Percentiles rank a stretch among this genome's conserved stretches.
Conservation (phyloP, 2,888 invertebrate species). For the Heliconius erato region DNA sequence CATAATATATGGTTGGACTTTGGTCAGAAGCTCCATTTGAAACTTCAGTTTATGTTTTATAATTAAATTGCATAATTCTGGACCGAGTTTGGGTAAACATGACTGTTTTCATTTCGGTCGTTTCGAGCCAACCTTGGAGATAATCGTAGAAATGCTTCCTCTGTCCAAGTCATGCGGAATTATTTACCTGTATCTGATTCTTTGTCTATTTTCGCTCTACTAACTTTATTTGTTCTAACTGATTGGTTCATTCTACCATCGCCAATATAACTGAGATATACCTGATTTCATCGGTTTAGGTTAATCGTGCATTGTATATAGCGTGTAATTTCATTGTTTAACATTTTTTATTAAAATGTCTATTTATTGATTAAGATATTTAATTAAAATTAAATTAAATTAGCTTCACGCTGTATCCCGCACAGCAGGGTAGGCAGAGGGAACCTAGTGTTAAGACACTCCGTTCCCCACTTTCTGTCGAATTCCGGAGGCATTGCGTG, state of each 20-base stretch:
- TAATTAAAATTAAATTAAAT: too few relatives aligned
- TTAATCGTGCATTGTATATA: conserved; percentile 55
- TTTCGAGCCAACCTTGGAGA: conserved; percentile 64
- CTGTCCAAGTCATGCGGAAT: conserved; percentile 72
- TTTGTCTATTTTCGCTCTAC: conserved; percentile 83
- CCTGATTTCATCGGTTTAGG: conserved; percentile 72
- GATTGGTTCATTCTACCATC: conserved; percentile 80
- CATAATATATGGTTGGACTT: background rate
- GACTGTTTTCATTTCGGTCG: conserved; percentile 61
- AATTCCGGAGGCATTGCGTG: too few relatives aligned
- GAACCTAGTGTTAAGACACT: too few relatives aligned
- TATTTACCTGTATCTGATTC: conserved; percentile 82
- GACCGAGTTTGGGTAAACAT: conserved; percentile 59
- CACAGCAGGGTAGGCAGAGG: too few relatives aligned
- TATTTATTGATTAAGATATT: background rate
- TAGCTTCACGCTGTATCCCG: too few relatives aligned
- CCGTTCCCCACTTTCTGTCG: too few relatives aligned
- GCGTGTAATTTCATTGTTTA: background rate
- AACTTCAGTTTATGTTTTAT: conserved; percentile 47
- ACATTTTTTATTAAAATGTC: background rate
- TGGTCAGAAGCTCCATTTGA: conserved; percentile 24
- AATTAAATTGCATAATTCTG: conserved; percentile 48
- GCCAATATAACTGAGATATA: conserved; percentile 80
- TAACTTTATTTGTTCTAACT: conserved; percentile 78
- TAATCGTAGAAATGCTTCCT: conserved; percentile 73